Conservation (phyloP, 2,888 invertebrate species). For the Eupithecia insigniata region DNA sequence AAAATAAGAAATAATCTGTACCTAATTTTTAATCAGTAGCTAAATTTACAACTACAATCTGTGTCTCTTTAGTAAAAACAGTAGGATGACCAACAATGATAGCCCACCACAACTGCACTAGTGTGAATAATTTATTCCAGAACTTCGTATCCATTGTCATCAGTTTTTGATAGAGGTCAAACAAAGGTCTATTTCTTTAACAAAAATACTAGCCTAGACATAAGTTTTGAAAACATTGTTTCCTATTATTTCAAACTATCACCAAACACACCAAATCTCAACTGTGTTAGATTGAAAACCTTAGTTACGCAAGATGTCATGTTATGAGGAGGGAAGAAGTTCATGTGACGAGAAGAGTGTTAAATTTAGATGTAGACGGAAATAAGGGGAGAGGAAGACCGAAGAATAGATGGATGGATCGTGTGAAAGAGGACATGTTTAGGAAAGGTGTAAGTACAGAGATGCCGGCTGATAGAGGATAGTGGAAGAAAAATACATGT, state of each 20-base stretch:
- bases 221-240: neutral
- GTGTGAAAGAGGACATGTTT: no score
- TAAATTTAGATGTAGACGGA: no score
- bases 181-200: neutral
- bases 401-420: no score
- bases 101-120: no score
- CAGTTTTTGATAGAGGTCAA: neutral
- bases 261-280: neutral
- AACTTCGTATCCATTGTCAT: neutral
- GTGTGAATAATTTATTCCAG: neutral
- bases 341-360: no score
- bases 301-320: neutral
- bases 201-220: neutral
- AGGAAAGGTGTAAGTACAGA: no score
- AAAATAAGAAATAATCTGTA: slow-evolving; percentile 9
- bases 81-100: no score
- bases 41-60: neutral
- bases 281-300: neutral
- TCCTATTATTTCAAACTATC: neutral
- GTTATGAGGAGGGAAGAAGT: no score
- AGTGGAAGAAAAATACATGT: no score
- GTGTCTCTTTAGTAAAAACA: neutral
- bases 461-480: no score
- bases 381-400: no score
- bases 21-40: neutral